A percentile compares a stretch with the other conserved stretches of the same genome.
Conservation (phyloP, 2,888 invertebrate species). For the Tetragonisca angustula region DNA sequence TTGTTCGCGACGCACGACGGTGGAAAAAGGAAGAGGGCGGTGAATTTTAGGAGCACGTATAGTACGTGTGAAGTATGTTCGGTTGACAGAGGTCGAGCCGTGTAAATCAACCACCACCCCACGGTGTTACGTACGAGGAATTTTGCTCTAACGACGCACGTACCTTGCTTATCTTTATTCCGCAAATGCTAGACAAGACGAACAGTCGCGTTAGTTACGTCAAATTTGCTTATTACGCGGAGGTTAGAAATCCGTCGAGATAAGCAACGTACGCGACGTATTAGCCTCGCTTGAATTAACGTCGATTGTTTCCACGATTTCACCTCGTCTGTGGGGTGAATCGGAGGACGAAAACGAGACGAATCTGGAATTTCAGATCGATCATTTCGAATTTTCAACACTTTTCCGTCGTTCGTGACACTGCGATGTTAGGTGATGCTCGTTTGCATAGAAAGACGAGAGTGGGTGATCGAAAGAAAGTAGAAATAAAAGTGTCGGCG, state of each 20-base stretch:
- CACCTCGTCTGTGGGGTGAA: background rate
- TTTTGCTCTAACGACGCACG: slow-evolving; percentile 3
- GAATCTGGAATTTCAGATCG: background rate
- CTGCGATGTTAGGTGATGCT: background rate
- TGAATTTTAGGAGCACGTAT: slow-evolving; percentile 13
- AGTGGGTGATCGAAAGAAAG: background rate
- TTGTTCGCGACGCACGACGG: background rate
- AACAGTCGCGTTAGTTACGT: background rate
- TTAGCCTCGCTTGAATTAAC: background rate
- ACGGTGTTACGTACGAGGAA: slow-evolving; percentile 10
- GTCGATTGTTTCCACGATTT: background rate
- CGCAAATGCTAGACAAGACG: background rate
- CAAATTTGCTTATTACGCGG: slow-evolving; percentile 4
- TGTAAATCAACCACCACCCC: slow-evolving; percentile 17
- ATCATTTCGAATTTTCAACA: no score
- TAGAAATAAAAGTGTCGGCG: background rate
- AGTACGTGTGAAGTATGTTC: slow-evolving; percentile 1
- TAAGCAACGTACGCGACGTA: background rate
- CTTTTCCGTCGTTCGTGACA: background rate
- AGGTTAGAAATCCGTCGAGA: background rate
- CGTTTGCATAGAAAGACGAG: background rate
- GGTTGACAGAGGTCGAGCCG: slow-evolving; percentile 20
- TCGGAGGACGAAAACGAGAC: background rate
- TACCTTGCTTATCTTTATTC: slow-evolving; percentile 18
- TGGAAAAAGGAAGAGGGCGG: background rate